phyloP scores from a whole-genome alignment of 23 tunicate genomes.

The Ciona savignyi region DNA sequence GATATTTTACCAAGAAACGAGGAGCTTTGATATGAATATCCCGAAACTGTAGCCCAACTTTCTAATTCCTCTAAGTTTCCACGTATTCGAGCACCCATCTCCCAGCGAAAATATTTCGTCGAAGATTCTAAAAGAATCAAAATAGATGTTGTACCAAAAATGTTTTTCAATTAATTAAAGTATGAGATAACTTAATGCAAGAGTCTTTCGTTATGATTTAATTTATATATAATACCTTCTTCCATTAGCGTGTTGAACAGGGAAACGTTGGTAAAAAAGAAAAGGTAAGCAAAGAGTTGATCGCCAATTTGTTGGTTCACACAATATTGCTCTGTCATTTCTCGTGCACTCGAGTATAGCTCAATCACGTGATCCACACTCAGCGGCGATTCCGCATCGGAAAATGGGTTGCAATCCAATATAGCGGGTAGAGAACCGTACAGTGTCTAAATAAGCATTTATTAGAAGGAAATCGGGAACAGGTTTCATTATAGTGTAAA shows the following conservation, averaged over 20 bases:
- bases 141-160: neutral
- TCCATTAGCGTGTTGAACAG: constrained; percentile 90
- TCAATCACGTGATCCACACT: constrained; percentile 31
- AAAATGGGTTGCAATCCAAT: constrained; percentile 75
- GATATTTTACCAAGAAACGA: constrained; percentile 56
- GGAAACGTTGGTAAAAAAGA: constrained; percentile 84
- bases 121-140: neutral
- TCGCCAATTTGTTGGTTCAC: constrained; percentile 51
- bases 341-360: constrained; percentile 52
- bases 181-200: neutral
- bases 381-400: constrained; percentile 14
- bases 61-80: constrained; percentile 84
- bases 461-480: too few species aligned
- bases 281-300: constrained; percentile 79
- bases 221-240: constrained; percentile 36
- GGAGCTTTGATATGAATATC: constrained; percentile 34
- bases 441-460: constrained; percentile 45
- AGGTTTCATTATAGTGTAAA: too few species aligned
- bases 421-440: constrained; percentile 69
- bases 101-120: constrained; percentile 65
- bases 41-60: constrained; percentile 72
- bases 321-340: constrained; percentile 33
- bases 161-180: neutral
- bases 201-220: too few species aligned
- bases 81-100: constrained; percentile 67